Evolutionary conservation across 2,888 invertebrate genomes (phyloP), one percentile per base, ranked within the genome.

Genomic region (Orthonychiurus folsomi): DNA sequence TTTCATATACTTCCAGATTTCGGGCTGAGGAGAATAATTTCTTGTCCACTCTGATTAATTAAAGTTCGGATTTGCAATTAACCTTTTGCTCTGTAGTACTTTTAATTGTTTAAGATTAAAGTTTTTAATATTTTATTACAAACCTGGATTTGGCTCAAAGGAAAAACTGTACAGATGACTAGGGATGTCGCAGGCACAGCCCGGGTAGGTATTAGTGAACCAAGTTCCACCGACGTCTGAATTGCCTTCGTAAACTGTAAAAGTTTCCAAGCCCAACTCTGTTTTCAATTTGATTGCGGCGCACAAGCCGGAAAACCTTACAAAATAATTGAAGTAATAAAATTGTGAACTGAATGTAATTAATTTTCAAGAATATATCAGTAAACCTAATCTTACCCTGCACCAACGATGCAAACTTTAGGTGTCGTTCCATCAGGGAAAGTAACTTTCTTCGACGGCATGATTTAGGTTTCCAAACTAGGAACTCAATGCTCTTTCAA

Each of bases 111-210:
- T 26, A 47, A 12, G 53, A 57, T 56, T 47, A 48, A 15, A 48
- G 53, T n/a, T n/a, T 37, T 37, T 5, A 37, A 15, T 37, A 15
- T 37, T 37, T 15, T 37, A 15, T 37, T 37, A 15, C 5, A 37
- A 37, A 59, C 63, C 12, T 21, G 62, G 60, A 60, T 62, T 62
- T 3, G 60, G 60, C 25, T 64, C 66, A n/a, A 65, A 67, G 5
- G 67, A 67, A n/a, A 61, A 61, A 26, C 63, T 62, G 55, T 67
- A 67, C 12, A 66, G 58, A 24, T 67, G 67, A 59, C 65, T 63
- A 18, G 63, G 65, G 26, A 67, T 59, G 21, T 67, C 65, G 21
- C 59, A 56, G 5, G 57, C 63, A 47, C 61, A 65, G 21, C 64
- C 64, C 3, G 67, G 67, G 55, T 67, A 67, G 12, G 54, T 53